Percentiles rank a stretch among this genome's conserved stretches.
phyloP scores from a whole-genome alignment of 2,888 invertebrate species.

The Tetramorium bicarinatum region DNA sequence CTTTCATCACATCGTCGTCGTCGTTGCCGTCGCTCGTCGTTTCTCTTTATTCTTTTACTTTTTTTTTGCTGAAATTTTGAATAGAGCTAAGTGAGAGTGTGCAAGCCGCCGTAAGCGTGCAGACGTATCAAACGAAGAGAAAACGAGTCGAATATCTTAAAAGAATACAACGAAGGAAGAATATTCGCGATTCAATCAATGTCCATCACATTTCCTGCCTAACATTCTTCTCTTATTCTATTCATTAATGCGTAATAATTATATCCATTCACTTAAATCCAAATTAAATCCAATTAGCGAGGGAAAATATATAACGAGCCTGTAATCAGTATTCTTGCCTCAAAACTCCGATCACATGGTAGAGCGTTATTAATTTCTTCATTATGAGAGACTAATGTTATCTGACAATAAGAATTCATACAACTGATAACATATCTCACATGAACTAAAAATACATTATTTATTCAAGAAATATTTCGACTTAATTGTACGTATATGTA shows the following conservation, averaged over 20 bases:
- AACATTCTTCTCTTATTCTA: background rate
- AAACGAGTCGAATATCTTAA: conserved; percentile 51
- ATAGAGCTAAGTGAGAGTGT: conserved; percentile 61
- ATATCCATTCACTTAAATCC: conserved; percentile 59
- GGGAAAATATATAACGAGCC: conserved; percentile 60
- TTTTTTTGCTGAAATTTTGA: background rate
- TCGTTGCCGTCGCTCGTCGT: conserved; percentile 37
- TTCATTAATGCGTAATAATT: conserved; percentile 31
- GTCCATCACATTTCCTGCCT: background rate
- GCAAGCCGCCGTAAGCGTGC: conserved; percentile 52
- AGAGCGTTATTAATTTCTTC: background rate
- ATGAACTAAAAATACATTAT: background rate
- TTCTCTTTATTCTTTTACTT: background rate
- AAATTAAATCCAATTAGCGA: conserved; percentile 71
- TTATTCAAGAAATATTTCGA: background rate
- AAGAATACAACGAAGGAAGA: conserved; percentile 43
- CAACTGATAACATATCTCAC: background rate
- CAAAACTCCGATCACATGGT: conserved; percentile 22
- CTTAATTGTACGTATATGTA: background rate
- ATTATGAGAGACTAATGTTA: background rate
- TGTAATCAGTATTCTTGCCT: conserved; percentile 48
- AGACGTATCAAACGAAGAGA: conserved; percentile 48
- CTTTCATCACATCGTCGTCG: conserved; percentile 21
- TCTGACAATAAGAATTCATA: background rate
- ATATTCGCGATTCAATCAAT: conserved; percentile 26